These are phyloP conservation scores for Penelope pileata DNA, from an alignment of 2,113 vertebrate species.

Conservation along the genomic window DNA sequence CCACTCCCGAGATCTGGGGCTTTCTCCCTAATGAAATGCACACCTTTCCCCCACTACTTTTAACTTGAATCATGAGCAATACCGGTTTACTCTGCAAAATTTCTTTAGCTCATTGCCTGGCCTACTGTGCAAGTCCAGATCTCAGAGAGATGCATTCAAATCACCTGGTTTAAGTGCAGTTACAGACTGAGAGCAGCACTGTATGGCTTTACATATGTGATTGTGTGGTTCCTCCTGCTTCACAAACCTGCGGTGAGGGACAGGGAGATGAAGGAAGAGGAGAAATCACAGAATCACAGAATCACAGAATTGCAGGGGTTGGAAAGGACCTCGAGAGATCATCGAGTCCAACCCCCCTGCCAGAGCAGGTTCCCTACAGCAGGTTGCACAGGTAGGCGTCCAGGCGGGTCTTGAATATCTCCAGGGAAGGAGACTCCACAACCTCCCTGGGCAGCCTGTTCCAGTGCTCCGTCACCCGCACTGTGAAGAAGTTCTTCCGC, in stretches of 20 bases:
- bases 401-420: too few relatives aligned
- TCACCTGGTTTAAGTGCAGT: background rate
- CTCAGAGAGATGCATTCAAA: background rate
- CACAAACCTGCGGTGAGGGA: background rate
- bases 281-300: too few relatives aligned
- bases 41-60: background rate
- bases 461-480: too few relatives aligned
- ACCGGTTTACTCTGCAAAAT: background rate
- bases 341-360: too few relatives aligned
- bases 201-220: background rate
- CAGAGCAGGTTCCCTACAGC: too few relatives aligned
- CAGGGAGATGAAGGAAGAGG: background rate
- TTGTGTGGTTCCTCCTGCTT: background rate
- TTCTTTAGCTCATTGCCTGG: background rate
- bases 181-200: background rate
- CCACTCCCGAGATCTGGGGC: background rate
- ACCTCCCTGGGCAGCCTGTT: too few relatives aligned
- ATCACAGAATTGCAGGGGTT: too few relatives aligned
- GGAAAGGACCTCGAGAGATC: too few relatives aligned
- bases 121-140: background rate
- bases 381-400: too few relatives aligned
- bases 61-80: background rate
- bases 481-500: too few relatives aligned
- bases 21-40: background rate
- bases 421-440: too few relatives aligned